Evolutionary conservation across 2,888 invertebrate species (phyloP), one percentile per base, ranked within the genome.

Genomic region (Drosophila algonquin): DNA sequence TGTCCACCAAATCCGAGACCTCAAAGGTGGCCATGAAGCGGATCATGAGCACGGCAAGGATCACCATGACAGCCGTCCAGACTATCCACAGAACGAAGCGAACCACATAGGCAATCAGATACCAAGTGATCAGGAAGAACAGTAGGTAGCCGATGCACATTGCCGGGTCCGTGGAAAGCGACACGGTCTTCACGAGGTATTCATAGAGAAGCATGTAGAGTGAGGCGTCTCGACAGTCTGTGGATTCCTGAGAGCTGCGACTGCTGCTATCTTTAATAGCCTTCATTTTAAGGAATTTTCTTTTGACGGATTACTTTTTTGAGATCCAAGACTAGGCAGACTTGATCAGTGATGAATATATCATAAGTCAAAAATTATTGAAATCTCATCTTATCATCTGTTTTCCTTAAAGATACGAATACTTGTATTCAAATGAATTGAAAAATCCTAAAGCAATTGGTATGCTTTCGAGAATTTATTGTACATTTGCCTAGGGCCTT

Each of bases 71-170:
- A 21, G 87, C 53, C 32, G 89, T 90, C 86, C 86, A 85, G 16
- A 90, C 71, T 4, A 91, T 73, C 2, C 79, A 79, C 16, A 91
- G 24, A 44, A 90, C 12, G 14, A 84, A 71, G 12, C 87, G 87
- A 2, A 78, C 56, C 5, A 74, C 44, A 73, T 80, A 89, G 1
- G 87, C 16, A 2, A 90, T 18, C 10, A 73, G 56, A 61, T 86
- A 90, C 89, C 90, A 91, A 0, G 77, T 73, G 14, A 89, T 47
- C 1, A 90, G n/a, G 4, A 90, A 65, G 0, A 91, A 45, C 1
- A 75, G 21, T 14, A 90, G 35, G 52, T 87, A 90, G 4, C 77
- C 80, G 10, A 90, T 52, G 21, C 88, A 47, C 8, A 80, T 76
- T 1, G 82, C 81, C 16, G 81, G 54, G 27, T 83, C 82, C 2